phyloP scores from a whole-genome alignment of 2,797 vertebrate species.

The Onychomys arenicola region DNA sequence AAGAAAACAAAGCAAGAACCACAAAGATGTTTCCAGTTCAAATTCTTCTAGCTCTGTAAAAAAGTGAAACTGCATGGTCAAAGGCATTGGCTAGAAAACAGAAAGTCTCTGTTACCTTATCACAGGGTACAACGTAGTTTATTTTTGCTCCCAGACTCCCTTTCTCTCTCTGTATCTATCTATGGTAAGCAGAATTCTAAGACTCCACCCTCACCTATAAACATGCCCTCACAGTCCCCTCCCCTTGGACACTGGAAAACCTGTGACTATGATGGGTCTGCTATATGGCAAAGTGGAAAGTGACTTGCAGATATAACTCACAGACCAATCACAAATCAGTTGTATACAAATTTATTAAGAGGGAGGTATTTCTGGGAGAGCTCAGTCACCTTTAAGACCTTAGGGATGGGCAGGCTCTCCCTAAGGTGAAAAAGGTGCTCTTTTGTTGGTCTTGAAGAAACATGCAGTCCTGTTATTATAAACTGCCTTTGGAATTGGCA shows the following conservation, averaged over 20 bases:
- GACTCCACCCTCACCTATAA: background rate
- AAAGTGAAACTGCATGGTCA: background rate
- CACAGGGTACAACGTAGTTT: background rate
- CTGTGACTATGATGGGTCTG: background rate
- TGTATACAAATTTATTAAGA: slow-evolving; percentile 4
- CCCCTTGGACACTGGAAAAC: background rate
- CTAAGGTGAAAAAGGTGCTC: background rate
- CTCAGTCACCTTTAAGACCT: background rate
- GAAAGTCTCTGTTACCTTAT: background rate
- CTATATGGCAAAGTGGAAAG: background rate
- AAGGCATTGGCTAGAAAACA: background rate
- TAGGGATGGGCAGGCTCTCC: background rate
- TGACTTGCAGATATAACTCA: background rate
- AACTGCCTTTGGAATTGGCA: background rate
- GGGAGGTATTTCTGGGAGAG: background rate
- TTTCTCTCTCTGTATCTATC: background rate
- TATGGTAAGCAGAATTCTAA: background rate
- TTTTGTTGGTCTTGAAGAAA: background rate
- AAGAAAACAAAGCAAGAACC: background rate
- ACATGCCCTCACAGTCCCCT: background rate
- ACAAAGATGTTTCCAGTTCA: background rate
- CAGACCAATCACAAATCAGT: background rate
- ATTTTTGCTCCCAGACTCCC: background rate
- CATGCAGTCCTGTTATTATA: background rate
- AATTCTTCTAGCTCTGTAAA: background rate